A percentile compares a stretch with the other conserved stretches of the same genome.
phyloP scores from a whole-genome alignment of 2,888 invertebrate species.

The Melikaiella ostensackeni region DNA sequence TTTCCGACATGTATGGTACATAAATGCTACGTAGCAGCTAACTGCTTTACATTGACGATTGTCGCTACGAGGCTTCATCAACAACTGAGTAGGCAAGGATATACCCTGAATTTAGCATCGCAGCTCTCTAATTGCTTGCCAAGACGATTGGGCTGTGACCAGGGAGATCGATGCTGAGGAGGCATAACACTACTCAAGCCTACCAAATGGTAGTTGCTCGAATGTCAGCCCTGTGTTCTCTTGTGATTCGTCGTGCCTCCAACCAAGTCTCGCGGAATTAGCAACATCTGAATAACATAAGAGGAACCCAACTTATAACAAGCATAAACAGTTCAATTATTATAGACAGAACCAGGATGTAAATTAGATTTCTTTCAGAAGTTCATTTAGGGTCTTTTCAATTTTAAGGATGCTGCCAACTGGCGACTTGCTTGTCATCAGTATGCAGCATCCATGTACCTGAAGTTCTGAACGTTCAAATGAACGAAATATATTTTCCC shows the following conservation, averaged over 20 bases:
- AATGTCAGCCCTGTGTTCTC: slow-evolving; percentile 74
- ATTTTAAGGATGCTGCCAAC: not conserved
- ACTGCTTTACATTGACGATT: slow-evolving; percentile 73
- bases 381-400: not conserved
- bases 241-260: slow-evolving; percentile 71
- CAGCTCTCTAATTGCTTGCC: slow-evolving; percentile 72
- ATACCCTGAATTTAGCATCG: slow-evolving; percentile 72
- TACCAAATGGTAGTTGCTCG: slow-evolving; percentile 74
- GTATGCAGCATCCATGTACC: too few relatives aligned
- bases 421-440: too few relatives aligned
- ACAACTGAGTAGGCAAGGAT: slow-evolving; percentile 72
- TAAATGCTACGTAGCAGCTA: slow-evolving; percentile 76
- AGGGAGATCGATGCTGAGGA: slow-evolving; percentile 70
- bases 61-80: slow-evolving; percentile 76
- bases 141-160: slow-evolving; percentile 71
- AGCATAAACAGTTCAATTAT: slow-evolving; percentile 43
- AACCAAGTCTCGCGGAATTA: slow-evolving; percentile 71
- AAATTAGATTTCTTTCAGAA: not conserved
- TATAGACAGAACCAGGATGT: not conserved
- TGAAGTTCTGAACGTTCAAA: too few relatives aligned
- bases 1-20: slow-evolving; percentile 76
- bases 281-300: slow-evolving; percentile 75
- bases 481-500: too few relatives aligned
- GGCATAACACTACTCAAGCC: slow-evolving; percentile 76
- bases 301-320: slow-evolving; percentile 66